Conservation (phyloP, 2,113 vertebrate genomes). For the Perognathus longimembris region DNA sequence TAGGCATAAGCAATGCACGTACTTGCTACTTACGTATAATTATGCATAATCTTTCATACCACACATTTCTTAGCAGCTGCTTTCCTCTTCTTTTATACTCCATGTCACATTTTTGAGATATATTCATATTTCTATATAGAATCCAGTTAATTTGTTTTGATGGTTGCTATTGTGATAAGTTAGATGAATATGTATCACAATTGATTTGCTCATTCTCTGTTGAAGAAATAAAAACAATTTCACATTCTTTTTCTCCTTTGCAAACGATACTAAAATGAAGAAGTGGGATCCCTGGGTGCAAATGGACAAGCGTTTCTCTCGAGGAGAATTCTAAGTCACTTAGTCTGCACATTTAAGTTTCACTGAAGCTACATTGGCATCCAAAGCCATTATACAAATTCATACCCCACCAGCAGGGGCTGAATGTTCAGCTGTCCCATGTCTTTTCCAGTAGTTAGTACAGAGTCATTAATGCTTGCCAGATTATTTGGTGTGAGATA, state of each 20-base stretch:
- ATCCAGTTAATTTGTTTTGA: neutral
- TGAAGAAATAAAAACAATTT: slow-evolving; percentile 28
- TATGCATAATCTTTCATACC: neutral
- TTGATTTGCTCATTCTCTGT: neutral
- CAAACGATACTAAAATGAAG: neutral
- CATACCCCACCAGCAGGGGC: neutral
- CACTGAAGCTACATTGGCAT: neutral
- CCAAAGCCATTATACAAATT: neutral
- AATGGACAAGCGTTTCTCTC: neutral
- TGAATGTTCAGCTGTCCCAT: neutral
- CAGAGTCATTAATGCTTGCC: neutral
- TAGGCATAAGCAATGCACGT: neutral
- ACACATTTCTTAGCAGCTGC: neutral
- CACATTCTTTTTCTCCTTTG: neutral
- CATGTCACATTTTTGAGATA: neutral
- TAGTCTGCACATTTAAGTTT: slow-evolving; percentile 14
- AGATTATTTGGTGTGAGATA: slow-evolving; percentile 35
- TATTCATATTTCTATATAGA: neutral
- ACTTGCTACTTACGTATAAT: neutral
- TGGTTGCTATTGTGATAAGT: neutral
- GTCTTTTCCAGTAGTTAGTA: slow-evolving; percentile 20
- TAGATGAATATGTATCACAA: neutral
- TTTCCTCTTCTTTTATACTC: neutral
- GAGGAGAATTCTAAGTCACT: neutral
- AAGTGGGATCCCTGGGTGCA: neutral